Percentiles rank a stretch among this genome's conserved stretches.
These are phyloP conservation scores for Drosophila maculinotata DNA, from an alignment of 2,888 invertebrate species.

Conservation along the genomic window DNA sequence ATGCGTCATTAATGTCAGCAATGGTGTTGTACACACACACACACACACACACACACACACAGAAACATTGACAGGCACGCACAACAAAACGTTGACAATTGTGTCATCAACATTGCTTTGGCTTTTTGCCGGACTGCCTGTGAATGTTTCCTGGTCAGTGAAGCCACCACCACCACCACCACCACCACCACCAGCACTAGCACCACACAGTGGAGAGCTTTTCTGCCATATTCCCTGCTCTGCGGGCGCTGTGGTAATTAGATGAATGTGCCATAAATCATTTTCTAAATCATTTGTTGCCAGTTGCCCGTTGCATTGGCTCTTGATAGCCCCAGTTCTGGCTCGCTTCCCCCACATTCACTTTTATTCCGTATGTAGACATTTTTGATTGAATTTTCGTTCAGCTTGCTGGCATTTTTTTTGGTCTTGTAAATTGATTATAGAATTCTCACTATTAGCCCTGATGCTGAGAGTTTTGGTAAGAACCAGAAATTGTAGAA, in stretches of 20 bases:
- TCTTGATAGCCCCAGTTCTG: constrained; percentile 21
- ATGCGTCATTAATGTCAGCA: constrained; percentile 75
- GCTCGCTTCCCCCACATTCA: background rate
- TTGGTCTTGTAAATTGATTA: constrained; percentile 1
- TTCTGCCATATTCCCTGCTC: constrained; percentile 25
- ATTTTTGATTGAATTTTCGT: constrained; percentile 36
- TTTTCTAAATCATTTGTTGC: constrained; percentile 76
- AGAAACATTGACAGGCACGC: background rate
- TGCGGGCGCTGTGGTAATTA: constrained; percentile 73
- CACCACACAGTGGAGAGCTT: constrained; percentile 6
- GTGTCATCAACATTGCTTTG: constrained; percentile 65
- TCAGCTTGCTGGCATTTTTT: constrained; percentile 7
- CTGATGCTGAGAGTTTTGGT: background rate
- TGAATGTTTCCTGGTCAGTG: constrained; percentile 45
- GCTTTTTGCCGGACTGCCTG: constrained; percentile 58
- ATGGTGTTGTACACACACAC: constrained; percentile 55
- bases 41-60: constrained; percentile 9
- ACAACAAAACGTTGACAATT: constrained; percentile 66
- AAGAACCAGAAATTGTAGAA: too few species aligned
- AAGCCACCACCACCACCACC: constrained; percentile 18
- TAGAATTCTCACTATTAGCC: too few species aligned
- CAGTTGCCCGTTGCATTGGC: constrained; percentile 48
- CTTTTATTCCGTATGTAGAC: background rate
- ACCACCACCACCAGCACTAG: too few species aligned
- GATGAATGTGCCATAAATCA: constrained; percentile 79